A percentile compares a stretch with the other conserved stretches of the same genome.
Evolutionary conservation across 1,140 invertebrate genomes (phyloP).

Genomic region (Tigriopus japonicus): DNA sequence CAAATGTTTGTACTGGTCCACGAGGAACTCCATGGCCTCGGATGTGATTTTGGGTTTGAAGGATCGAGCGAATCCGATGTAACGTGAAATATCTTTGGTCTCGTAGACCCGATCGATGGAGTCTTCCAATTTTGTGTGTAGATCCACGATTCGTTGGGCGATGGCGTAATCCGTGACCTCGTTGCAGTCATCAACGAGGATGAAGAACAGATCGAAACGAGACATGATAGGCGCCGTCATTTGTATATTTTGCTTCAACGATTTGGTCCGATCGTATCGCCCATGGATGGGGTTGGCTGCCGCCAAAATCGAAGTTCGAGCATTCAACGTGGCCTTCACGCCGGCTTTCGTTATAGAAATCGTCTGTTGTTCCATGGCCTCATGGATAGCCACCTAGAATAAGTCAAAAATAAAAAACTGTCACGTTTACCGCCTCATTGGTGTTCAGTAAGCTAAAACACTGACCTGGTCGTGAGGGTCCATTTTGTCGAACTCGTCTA

Average conservation of each 20-base stretch:
- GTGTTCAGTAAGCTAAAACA: too few species aligned
- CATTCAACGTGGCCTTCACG: slow-evolving; percentile 90
- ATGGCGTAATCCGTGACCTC: slow-evolving; percentile 87
- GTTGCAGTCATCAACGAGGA: slow-evolving; percentile 86
- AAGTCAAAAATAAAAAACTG: too few species aligned
- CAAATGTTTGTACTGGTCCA: slow-evolving; percentile 71
- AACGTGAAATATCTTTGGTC: slow-evolving; percentile 68
- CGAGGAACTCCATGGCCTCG: slow-evolving; percentile 63
- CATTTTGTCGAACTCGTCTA: slow-evolving; percentile 99
- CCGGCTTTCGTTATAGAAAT: slow-evolving; percentile 97
- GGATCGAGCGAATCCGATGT: slow-evolving; percentile 86
- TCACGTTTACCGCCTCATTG: too few species aligned
- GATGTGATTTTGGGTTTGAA: slow-evolving; percentile 79
- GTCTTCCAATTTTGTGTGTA: slow-evolving; percentile 63
- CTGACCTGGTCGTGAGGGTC: slow-evolving; percentile 65
- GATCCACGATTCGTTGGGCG: slow-evolving; percentile 73
- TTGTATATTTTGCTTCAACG: slow-evolving; percentile 82
- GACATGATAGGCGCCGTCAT: slow-evolving; percentile 97
- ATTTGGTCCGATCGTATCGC: slow-evolving; percentile 82
- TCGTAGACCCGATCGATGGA: slow-evolving; percentile 58
- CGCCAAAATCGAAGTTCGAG: slow-evolving; percentile 89
- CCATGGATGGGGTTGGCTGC: slow-evolving; percentile 95
- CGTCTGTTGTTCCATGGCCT: slow-evolving; percentile 99
- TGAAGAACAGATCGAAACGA: slow-evolving; percentile 95
- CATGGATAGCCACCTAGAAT: slow-evolving; percentile 74